phyloP scores from a whole-genome alignment of 2,113 vertebrate genomes.

The Jacana jacana region DNA sequence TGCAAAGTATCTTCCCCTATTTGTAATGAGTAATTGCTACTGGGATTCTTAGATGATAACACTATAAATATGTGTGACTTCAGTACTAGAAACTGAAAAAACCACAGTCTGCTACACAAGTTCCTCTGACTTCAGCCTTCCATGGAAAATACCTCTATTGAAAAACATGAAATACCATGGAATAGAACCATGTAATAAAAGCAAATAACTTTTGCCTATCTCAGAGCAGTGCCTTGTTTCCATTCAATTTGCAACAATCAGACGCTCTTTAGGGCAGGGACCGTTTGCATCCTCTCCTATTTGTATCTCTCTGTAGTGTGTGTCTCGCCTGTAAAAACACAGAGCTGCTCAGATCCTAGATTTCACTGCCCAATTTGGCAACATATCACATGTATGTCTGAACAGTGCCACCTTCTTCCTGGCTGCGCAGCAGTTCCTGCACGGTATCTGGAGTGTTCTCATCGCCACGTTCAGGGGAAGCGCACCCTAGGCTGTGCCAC shows the following conservation, averaged over 20 bases:
- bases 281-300: neutral
- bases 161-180: neutral
- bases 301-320: neutral
- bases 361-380: neutral
- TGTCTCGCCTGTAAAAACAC: neutral
- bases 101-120: neutral
- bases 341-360: neutral
- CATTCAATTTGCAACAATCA: neutral
- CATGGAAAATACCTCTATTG: neutral
- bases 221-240: neutral
- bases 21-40: neutral
- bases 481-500: neutral
- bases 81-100: neutral
- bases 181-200: neutral
- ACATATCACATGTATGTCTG: neutral
- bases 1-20: neutral
- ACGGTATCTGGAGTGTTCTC: neutral
- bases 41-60: neutral
- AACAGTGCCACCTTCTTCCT: neutral
- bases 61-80: constrained; percentile 6
- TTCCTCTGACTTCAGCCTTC: neutral
- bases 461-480: neutral
- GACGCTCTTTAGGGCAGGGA: neutral
- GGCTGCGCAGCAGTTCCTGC: neutral
- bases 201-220: neutral